These are phyloP conservation scores for Branchinecta lynchi DNA, from an alignment of 1,140 invertebrate genomes.

Conservation along the genomic window DNA sequence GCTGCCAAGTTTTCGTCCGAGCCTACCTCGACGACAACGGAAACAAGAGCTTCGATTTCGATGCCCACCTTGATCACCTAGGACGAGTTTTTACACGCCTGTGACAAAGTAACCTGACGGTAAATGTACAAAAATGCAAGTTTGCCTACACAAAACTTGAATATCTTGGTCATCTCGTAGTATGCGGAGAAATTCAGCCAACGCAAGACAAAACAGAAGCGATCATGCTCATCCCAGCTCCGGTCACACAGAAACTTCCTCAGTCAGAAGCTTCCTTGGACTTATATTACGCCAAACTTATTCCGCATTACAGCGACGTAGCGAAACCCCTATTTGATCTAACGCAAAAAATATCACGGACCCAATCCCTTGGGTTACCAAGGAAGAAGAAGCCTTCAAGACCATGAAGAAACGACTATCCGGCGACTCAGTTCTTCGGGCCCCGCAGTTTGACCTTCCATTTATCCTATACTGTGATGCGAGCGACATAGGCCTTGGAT, in stretches of 20 bases:
- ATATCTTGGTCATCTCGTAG: conserved; percentile 30
- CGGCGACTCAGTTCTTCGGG: too few species aligned
- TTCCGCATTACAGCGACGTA: not conserved
- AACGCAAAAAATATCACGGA: too few species aligned
- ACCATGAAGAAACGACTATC: too few species aligned
- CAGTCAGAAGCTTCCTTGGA: not conserved
- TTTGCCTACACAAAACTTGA: conserved; percentile 26
- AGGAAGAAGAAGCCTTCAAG: too few species aligned
- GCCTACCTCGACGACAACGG: conserved; percentile 27
- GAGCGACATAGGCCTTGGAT: too few species aligned
- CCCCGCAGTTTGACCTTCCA: too few species aligned
- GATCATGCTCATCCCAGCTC: conserved; percentile 27
- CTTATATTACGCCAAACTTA: conserved; percentile 14
- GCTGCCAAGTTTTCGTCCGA: conserved; percentile 21
- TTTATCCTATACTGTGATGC: too few species aligned
- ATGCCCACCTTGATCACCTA: conserved; percentile 23
- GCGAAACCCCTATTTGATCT: too few species aligned
- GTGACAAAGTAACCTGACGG: conserved; percentile 23
- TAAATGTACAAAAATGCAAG: conserved; percentile 28
- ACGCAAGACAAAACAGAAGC: conserved; percentile 30
- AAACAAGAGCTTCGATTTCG: conserved; percentile 21
- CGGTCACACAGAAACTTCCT: conserved; percentile 14
- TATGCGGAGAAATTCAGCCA: conserved; percentile 25
- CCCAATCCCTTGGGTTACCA: too few species aligned
- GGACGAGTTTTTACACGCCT: conserved; percentile 24